Conservation (phyloP, 2,113 vertebrate species). For the Philantomba maxwellii region DNA sequence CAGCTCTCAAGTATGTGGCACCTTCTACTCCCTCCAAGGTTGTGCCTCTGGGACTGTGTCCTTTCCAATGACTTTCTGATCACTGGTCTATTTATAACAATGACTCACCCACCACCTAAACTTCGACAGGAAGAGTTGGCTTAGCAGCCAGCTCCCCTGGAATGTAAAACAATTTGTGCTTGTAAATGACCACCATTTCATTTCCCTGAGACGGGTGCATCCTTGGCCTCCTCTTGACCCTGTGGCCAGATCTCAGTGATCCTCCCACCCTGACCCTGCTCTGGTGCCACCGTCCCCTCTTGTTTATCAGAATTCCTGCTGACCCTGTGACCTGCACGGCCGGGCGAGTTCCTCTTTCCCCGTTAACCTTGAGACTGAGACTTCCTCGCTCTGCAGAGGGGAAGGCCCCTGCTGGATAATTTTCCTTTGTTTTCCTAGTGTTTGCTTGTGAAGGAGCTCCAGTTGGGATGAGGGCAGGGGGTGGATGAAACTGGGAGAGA, state of each 20-base stretch:
- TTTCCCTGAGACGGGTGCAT: neutral
- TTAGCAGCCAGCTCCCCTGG: conserved; percentile 42
- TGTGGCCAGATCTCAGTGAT: conserved; percentile 17
- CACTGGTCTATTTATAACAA: conserved; percentile 64
- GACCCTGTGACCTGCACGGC: neutral
- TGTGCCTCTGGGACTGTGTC: conserved; percentile 13
- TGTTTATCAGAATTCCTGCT: conserved; percentile 52
- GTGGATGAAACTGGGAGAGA: neutral
- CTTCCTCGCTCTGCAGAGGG: neutral
- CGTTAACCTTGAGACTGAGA: conserved; percentile 19
- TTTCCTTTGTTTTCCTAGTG: neutral
- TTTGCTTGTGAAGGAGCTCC: neutral
- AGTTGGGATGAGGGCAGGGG: neutral
- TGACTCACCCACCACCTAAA: conserved; percentile 70
- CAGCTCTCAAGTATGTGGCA: conserved; percentile 21
- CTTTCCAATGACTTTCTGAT: conserved; percentile 49
- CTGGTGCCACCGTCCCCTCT: neutral
- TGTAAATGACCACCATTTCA: conserved; percentile 52
- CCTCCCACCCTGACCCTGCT: neutral
- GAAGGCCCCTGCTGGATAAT: neutral
- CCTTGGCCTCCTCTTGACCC: conserved; percentile 52
- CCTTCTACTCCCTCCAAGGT: conserved; percentile 46
- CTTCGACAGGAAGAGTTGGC: conserved; percentile 60
- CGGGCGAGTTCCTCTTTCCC: neutral
- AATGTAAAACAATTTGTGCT: conserved; percentile 47